Conservation (phyloP, 2,113 vertebrate genomes). For the Sprattus sprattus region DNA sequence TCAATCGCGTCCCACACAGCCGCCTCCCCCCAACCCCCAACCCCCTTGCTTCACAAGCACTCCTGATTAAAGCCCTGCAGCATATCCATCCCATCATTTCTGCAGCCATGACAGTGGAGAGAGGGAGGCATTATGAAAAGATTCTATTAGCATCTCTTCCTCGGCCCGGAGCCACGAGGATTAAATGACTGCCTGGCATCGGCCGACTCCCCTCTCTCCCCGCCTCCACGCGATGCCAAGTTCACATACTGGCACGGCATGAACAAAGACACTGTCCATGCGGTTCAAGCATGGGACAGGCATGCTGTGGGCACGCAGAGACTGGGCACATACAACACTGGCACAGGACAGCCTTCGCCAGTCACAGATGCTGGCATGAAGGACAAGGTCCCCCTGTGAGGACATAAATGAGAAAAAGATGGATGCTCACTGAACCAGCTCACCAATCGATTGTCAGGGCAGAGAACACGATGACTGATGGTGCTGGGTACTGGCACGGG, state of each 20-base stretch:
- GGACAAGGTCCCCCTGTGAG: conserved; percentile 2
- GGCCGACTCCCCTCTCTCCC: not conserved
- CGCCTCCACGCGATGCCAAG: not conserved
- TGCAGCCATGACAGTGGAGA: conserved; percentile 2
- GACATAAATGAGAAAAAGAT: conserved; percentile 13
- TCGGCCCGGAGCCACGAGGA: conserved; percentile 10
- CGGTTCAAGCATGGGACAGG: not conserved
- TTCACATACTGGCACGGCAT: conserved; percentile 4
- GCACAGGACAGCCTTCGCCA: not conserved
- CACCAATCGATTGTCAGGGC: not conserved
- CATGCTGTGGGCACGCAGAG: not conserved
- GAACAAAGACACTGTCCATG: not conserved
- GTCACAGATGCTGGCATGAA: conserved; percentile 9
- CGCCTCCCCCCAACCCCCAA: not conserved
- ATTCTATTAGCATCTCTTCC: conserved; percentile 21
- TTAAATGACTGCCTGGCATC: conserved; percentile 17
- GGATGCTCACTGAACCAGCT: not conserved
- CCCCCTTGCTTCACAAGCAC: not conserved
- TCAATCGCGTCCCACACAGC: not conserved
- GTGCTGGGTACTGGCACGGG: not conserved
- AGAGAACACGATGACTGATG: not conserved
- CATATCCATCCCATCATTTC: conserved; percentile 13
- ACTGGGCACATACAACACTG: not conserved
- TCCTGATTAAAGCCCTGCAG: conserved; percentile 19
- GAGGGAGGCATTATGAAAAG: conserved; percentile 21